phyloP scores from a whole-genome alignment of 2,888 invertebrate genomes.

The Criorhina ranunculi region DNA sequence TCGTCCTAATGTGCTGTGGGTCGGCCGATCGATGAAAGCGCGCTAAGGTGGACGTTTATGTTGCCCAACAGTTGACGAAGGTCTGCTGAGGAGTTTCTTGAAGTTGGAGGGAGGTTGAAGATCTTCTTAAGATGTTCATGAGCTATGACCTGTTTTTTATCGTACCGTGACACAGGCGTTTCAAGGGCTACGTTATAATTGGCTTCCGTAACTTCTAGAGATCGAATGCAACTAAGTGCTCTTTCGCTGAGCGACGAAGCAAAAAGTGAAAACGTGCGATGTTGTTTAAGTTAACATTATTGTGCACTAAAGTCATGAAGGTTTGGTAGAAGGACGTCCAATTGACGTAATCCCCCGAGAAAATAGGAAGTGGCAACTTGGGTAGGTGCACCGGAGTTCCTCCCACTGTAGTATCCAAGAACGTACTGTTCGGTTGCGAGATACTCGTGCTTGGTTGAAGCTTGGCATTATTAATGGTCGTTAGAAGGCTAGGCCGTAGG shows the following conservation, averaged over 20 bases:
- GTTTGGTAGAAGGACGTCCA: not conserved
- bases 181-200: constrained; percentile 15
- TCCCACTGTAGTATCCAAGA: too few relatives aligned
- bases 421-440: too few relatives aligned
- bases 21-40: not conserved
- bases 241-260: constrained; percentile 13
- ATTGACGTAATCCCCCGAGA: not conserved
- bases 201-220: constrained; percentile 15
- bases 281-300: constrained; percentile 2
- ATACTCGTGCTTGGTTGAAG: too few relatives aligned
- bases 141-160: constrained; percentile 7
- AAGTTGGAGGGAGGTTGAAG: not conserved
- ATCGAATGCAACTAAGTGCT: constrained; percentile 12
- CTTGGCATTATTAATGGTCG: too few relatives aligned
- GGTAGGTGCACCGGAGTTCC: too few relatives aligned
- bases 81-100: constrained; percentile 10
- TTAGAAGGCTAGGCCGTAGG: too few relatives aligned
- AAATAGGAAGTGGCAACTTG: not conserved
- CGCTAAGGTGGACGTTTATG: not conserved
- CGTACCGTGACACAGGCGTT: constrained; percentile 2
- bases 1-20: constrained; percentile 11
- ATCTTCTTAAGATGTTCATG: constrained; percentile 13
- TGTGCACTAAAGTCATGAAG: not conserved
- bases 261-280: constrained; percentile 10
- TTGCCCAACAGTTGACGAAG: constrained; percentile 16